Percentiles rank a stretch among this genome's conserved stretches.
Conservation (phyloP, 92 coral and sea anemone species). For the Porites evermanni region DNA sequence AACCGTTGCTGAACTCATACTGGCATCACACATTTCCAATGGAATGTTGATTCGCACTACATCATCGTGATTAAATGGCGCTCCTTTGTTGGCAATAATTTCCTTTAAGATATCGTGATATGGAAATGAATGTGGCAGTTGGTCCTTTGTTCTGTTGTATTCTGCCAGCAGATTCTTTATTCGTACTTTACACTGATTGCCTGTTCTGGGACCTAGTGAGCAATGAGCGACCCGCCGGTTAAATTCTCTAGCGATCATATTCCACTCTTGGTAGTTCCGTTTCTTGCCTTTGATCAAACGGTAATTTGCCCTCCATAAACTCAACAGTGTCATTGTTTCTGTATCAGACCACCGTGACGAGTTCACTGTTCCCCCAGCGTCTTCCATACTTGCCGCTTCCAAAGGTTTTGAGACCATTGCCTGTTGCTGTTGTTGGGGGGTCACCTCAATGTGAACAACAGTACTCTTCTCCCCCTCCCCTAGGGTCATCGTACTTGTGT, state of each 20-base stretch:
- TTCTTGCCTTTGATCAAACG: constrained; percentile 73
- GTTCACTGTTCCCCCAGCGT: constrained; percentile 51
- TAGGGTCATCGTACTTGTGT: constrained; percentile 24
- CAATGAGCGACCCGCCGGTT: constrained; percentile 72
- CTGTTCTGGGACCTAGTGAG: constrained; percentile 85
- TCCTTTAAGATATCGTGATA: constrained; percentile 75
- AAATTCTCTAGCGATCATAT: constrained; percentile 78
- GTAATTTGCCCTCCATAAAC: constrained; percentile 82
- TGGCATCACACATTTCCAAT: not conserved
- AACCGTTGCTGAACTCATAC: not conserved
- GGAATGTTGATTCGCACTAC: constrained; percentile 41
- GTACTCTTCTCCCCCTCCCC: constrained; percentile 44
- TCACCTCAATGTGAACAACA: constrained; percentile 32
- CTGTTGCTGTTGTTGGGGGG: constrained; percentile 41
- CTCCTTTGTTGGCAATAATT: constrained; percentile 52
- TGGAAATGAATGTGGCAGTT: constrained; percentile 67
- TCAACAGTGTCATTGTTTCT: constrained; percentile 76
- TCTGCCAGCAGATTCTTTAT: constrained; percentile 85
- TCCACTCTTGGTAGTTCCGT: constrained; percentile 88
- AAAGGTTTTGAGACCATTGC: not conserved
- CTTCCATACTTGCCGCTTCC: constrained; percentile 26
- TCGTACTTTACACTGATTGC: constrained; percentile 89
- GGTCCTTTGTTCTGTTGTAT: constrained; percentile 78
- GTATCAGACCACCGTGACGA: constrained; percentile 87
- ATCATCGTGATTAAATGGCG: constrained; percentile 16